Conservation (phyloP, 2,113 vertebrate genomes). For the Mirounga angustirostris region DNA sequence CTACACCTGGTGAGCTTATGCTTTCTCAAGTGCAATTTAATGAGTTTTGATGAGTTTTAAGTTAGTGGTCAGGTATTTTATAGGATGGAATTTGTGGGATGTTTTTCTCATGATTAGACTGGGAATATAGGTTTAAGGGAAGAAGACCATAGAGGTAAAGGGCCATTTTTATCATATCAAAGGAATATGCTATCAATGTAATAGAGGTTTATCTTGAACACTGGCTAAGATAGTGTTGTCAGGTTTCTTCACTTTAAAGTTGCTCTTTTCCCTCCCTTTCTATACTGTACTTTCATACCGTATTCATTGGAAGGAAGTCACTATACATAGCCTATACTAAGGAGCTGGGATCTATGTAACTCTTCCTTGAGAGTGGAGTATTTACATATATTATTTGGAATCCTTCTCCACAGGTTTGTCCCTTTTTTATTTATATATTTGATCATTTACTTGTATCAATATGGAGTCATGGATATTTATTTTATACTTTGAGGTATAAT, state of each 20-base stretch:
- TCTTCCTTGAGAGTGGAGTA: background rate
- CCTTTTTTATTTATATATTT: background rate
- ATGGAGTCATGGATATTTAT: background rate
- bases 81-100: background rate
- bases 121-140: background rate
- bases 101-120: background rate
- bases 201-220: background rate
- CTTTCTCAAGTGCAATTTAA: background rate
- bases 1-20: background rate
- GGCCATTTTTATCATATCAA: background rate
- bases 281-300: background rate
- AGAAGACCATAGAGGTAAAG: background rate
- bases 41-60: background rate
- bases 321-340: too few species aligned
- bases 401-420: background rate
- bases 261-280: background rate
- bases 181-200: background rate
- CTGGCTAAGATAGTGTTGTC: background rate
- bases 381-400: background rate
- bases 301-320: background rate
- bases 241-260: background rate
- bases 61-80: background rate
- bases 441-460: background rate
- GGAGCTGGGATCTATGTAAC: background rate
- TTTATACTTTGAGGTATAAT: background rate